Evolutionary conservation across 2,888 invertebrate species (phyloP), one percentile per base, ranked within the genome.

Genomic region (Lasioglossum pauxillum): DNA sequence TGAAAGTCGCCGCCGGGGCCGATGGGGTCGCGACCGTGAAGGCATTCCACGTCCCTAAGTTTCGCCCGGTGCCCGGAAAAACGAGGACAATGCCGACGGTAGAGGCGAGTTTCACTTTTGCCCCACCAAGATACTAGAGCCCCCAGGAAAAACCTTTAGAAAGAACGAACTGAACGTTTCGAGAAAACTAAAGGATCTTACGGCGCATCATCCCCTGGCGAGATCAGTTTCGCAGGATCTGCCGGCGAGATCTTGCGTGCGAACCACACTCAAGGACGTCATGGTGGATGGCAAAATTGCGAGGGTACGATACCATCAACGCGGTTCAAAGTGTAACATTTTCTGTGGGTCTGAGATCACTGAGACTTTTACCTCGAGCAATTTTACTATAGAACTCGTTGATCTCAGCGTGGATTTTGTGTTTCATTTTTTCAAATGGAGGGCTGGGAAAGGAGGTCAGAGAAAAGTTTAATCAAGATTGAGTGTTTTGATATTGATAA

Each of bases 41-140:
- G 91, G 89, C 87, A 86, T 91, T 89, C 88, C 90, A 90, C 91
- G 91, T 92, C 92, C 92, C 92, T 90, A 90, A 92, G 92, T 93
- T 94, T 94, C 93, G 90, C 90, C 85, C 85, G 85, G 82, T 88
- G 89, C 27, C 89, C 85, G 89, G 93, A 94, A 95, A 94, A 95
- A 93, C 93, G 91, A 88, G 91, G 90, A 93, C 93, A 93, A 93
- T 91, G 87, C 91, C 91, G 87, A 81, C 23, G 76, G 80, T 77
- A 64, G 35, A 53, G 69, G 31, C 75, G 91, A 94, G 93, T 95
- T 95, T 95, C 93, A 94, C 95, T 94, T 95, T 94, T 90, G 85
- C 89, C 90, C 88, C 78, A 88, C 82, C 77, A 53, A 76, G 73
- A 46, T 64, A 53, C 10, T n/a, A 69, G 10, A 71, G 16, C 27